Evolutionary conservation across 2,113 vertebrate genomes (phyloP).

Genomic region (Mugil cephalus): DNA sequence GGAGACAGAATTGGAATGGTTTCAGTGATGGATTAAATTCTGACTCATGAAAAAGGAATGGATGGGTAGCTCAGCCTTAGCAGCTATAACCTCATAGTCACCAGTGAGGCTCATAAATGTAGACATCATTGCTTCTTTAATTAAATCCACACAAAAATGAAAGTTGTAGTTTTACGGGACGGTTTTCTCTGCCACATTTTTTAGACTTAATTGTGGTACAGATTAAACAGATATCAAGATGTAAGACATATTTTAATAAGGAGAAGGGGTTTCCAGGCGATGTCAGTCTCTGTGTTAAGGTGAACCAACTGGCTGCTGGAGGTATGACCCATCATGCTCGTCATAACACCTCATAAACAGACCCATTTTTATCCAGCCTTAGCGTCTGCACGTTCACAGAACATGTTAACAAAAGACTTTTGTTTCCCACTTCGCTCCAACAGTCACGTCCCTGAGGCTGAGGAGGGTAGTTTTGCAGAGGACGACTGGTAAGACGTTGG

Average conservation of each 20-base stretch:
- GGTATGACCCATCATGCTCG: neutral
- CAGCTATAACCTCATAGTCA: too few relatives aligned
- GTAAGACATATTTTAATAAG: neutral
- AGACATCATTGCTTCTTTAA: too few relatives aligned
- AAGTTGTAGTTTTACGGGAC: too few relatives aligned
- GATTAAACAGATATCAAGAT: too few relatives aligned
- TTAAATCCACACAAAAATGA: too few relatives aligned
- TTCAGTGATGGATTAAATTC: neutral
- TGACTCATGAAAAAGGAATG: too few relatives aligned
- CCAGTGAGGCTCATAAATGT: too few relatives aligned
- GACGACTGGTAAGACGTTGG: slow-evolving; percentile 93
- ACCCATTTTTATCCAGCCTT: slow-evolving; percentile 25
- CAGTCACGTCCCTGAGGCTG: slow-evolving; percentile 94
- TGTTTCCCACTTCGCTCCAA: slow-evolving; percentile 76
- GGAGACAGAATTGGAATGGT: too few relatives aligned
- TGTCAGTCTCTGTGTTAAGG: neutral
- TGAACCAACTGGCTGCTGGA: neutral
- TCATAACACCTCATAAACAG: slow-evolving; percentile 22
- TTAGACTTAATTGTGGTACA: too few relatives aligned
- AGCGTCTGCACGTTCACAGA: slow-evolving; percentile 7
- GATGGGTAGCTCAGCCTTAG: too few relatives aligned
- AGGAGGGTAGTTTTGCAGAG: slow-evolving; percentile 93
- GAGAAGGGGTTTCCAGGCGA: neutral
- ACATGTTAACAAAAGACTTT: slow-evolving; percentile 40
- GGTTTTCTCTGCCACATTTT: too few relatives aligned